Evolutionary conservation across 1,140 invertebrate species (phyloP), one percentile per base, ranked within the genome.

Genomic region (Drosophila triauraria): DNA sequence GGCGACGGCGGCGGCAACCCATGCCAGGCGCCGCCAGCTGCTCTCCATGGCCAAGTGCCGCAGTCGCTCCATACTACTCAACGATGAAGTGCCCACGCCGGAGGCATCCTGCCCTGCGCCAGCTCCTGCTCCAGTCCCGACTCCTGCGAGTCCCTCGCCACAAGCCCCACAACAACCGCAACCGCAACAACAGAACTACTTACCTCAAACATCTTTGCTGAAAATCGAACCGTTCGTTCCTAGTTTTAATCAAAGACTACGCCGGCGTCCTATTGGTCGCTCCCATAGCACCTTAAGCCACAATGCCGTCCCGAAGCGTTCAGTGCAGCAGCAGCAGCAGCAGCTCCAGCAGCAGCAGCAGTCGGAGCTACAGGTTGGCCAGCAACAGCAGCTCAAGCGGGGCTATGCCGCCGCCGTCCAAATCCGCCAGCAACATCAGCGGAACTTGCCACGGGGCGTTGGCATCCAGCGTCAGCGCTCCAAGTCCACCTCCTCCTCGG

Each of bases 141-240:
- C 72, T 60, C 56, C 82, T 53, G 54, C 80, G 30, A 53, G 6
- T 30, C 38, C 67, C 13, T 71, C 46, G 67, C 69, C 67, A 51
- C 69, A 59, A 35, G 56, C 60, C 25, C 63, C 54, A 30, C 76
- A 20, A 20, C 65, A 56, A 30, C 75, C 17, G 15, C 67, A 56
- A 75, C 79, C 62, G 48, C 80, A 77, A 84, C 80, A 82, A 83
- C 82, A 91, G 76, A 87, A 79, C 79, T 87, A 91, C 75, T 77
- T 90, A 81, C 91, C 92, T 71, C 91, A 92, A 82, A 93, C 93
- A 82, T 93, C 94, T 87, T 94, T 95, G 80, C 92, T 95, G 68
- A 95, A 94, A 68, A 95, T 95, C 80, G 94, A 94, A 82, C 94
- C 95, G 75, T 94, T 94, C 57, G 93, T 95, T 86, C 95, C 95